Percentiles rank a stretch among this genome's conserved stretches.
Evolutionary conservation across 2,888 invertebrate genomes (phyloP).

Genomic region (Limenitis arthemis): DNA sequence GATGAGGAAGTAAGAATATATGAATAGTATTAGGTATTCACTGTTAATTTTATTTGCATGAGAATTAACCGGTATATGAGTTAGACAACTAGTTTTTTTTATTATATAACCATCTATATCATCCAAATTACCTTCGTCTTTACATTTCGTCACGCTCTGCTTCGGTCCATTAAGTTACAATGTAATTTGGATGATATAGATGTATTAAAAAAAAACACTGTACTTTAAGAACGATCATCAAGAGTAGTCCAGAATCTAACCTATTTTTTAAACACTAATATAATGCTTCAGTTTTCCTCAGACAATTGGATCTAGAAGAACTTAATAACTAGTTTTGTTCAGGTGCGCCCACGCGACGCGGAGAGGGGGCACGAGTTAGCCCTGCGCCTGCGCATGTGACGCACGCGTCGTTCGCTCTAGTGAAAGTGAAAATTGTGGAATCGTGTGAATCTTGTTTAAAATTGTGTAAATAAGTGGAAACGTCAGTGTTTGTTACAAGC

Average conservation of each 20-base stretch:
- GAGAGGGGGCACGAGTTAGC: conserved; percentile 55
- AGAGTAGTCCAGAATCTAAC: too few species aligned
- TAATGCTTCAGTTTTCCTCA: too few species aligned
- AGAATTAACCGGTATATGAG: background rate
- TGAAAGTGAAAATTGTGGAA: conserved; percentile 19
- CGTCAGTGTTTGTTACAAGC: conserved; percentile 6
- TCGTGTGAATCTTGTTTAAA: conserved; percentile 9
- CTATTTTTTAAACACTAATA: too few species aligned
- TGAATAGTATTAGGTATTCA: background rate
- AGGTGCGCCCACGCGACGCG: conserved; percentile 49
- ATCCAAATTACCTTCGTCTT: conserved; percentile 35
- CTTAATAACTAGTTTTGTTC: too few species aligned
- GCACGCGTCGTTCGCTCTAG: conserved; percentile 41
- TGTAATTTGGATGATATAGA: too few species aligned
- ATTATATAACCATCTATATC: conserved; percentile 30
- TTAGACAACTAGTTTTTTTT: background rate
- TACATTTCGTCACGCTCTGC: conserved; percentile 48
- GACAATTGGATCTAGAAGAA: too few species aligned
- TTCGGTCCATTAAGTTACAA: conserved; percentile 39
- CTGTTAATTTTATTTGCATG: conserved; percentile 9
- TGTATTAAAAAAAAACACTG: too few species aligned
- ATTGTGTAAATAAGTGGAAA: conserved; percentile 3
- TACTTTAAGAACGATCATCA: too few species aligned
- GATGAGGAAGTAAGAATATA: background rate
- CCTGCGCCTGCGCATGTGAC: conserved; percentile 54